phyloP scores from a whole-genome alignment of 2,888 invertebrate genomes.

The Tenthredo livida region DNA sequence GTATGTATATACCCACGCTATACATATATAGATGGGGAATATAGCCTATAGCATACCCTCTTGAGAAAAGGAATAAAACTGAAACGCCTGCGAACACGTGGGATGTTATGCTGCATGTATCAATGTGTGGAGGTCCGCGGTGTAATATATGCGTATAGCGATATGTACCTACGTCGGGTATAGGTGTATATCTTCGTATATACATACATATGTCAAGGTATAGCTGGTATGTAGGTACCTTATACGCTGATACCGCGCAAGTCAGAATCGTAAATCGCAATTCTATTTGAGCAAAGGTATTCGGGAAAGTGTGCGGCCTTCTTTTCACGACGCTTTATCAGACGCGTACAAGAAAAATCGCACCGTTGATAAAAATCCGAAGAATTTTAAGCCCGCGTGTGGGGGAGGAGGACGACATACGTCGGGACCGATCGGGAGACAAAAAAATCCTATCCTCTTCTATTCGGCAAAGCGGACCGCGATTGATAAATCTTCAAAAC shows the following conservation, averaged over 20 bases:
- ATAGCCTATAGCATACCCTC: slow-evolving; percentile 8
- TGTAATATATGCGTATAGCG: neutral
- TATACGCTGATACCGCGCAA: neutral
- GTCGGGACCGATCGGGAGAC: neutral
- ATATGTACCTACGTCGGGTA: neutral
- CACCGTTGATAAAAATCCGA: slow-evolving; percentile 6
- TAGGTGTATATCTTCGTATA: too few species aligned
- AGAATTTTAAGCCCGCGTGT: slow-evolving; percentile 23
- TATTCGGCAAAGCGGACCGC: neutral
- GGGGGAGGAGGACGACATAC: neutral
- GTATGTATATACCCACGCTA: neutral
- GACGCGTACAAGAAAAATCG: slow-evolving; percentile 26
- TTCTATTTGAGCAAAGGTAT: slow-evolving; percentile 33
- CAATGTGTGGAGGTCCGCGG: neutral
- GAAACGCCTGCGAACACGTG: neutral
- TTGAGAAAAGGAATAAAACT: slow-evolving; percentile 10
- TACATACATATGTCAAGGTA: neutral
- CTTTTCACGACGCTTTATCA: neutral
- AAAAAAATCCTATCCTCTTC: neutral
- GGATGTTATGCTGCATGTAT: neutral
- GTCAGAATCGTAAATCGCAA: slow-evolving; percentile 41
- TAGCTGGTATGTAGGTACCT: neutral
- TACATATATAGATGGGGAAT: neutral
- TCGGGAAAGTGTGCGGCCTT: neutral
- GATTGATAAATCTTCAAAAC: neutral